Base-by-base conservation (phyloP, 1,140 invertebrate genomes). In the Drosophila rufa region DNA sequence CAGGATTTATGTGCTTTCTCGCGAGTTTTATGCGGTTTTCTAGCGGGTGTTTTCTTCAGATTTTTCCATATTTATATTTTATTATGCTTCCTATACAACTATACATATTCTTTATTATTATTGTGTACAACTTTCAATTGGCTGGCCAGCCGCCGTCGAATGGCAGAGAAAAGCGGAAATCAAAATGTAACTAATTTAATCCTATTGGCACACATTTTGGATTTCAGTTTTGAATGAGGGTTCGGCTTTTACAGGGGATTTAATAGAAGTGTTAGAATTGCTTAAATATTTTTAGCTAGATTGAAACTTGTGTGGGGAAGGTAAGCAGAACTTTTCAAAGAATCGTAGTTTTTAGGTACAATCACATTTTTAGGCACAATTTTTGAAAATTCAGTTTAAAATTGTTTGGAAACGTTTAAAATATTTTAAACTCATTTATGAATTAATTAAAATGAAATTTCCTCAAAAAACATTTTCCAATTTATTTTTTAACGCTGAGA, bases 181-280 rank as follows among this genome's bases (percentile, higher is more conserved):
- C 50, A 78, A 78, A 77, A 80, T 74, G 57, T 79, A 22, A 87
- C 79, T 80, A 76, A 36, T 36, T 66, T 87, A 86, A 66, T 76
- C 55, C 38, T 83, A 87, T 87, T 87, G 84, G 84, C 84, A 87
- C 84, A 83, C 85, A 55, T 79, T 79, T 78, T 70, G 68, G 59
- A 73, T 51, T 51, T 15, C 30, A 43, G 36, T 38, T 36, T 50
- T 14, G 33, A 53, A 22, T 15, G 4, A 9, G 17, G 51, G 12
- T 55, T 38, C 8, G 56, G 11, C 25, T 40, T 57, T 30, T 42
- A 64, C 51, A 59, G 60, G 15, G 33, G 14, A 40, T 56, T 57
- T 4, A 42, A 38, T 25, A n/a, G n/a, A 22, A 12, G 15, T 17
- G 25, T 25, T 36, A 4, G 9, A 56, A 56, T 19, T 12, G 15